A percentile compares a stretch with the other conserved stretches of the same genome.
These are phyloP conservation scores for Zygothrica quintamaculata DNA, from an alignment of 2,888 invertebrate genomes.

Conservation along the genomic window DNA sequence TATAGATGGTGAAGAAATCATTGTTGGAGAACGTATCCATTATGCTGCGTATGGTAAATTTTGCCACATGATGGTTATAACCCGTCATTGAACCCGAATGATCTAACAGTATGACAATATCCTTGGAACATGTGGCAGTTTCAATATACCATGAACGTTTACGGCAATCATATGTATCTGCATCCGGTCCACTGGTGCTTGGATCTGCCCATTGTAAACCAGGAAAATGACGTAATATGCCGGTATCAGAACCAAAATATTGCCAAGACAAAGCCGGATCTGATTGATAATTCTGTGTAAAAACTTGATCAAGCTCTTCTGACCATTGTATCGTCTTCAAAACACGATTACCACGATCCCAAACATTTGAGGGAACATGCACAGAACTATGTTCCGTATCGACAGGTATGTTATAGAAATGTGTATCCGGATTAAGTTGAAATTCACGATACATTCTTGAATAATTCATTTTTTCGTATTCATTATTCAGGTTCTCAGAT, in stretches of 20 bases:
- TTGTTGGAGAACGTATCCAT: slow-evolving; percentile 98
- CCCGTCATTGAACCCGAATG: slow-evolving; percentile 99
- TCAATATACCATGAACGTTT: slow-evolving; percentile 98
- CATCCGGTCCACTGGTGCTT: slow-evolving; percentile 82
- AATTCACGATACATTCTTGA: slow-evolving; percentile 86
- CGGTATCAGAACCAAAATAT: slow-evolving; percentile 97
- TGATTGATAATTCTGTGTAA: slow-evolving; percentile 92
- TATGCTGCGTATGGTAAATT: slow-evolving; percentile 93
- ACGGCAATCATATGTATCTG: slow-evolving; percentile 96
- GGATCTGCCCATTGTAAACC: slow-evolving; percentile 88
- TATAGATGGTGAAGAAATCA: slow-evolving; percentile 97
- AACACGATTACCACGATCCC: slow-evolving; percentile 89
- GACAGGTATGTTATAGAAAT: slow-evolving; percentile 93
- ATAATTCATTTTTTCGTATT: slow-evolving; percentile 70
- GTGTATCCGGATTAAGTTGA: slow-evolving; percentile 89
- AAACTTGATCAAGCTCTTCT: slow-evolving; percentile 92
- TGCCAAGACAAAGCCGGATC: slow-evolving; percentile 98
- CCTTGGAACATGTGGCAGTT: slow-evolving; percentile 98
- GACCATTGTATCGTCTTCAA: slow-evolving; percentile 95
- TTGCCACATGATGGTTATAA: slow-evolving; percentile 89
- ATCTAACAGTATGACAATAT: slow-evolving; percentile 97
- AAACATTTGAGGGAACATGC: slow-evolving; percentile 97
- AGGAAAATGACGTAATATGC: slow-evolving; percentile 96
- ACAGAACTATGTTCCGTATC: slow-evolving; percentile 93
- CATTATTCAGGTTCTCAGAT: slow-evolving; percentile 70